Evolutionary conservation across 2,797 vertebrate species (phyloP).

Genomic region (Anableps anableps): DNA sequence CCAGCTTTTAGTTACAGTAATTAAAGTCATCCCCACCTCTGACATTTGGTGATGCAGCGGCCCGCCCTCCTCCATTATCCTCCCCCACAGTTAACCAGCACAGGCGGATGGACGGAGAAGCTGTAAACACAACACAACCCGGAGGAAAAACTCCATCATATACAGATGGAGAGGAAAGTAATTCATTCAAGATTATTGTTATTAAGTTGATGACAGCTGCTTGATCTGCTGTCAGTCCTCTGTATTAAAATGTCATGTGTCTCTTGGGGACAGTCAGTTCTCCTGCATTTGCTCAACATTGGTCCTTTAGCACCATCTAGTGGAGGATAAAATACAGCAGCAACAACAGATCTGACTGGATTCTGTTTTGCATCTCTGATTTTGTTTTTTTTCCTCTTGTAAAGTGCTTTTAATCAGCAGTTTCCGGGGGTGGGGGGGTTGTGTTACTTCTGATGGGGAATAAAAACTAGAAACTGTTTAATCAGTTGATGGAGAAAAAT

Average conservation of each 20-base stretch:
- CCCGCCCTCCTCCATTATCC: neutral
- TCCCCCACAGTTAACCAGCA: neutral
- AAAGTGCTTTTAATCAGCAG: neutral
- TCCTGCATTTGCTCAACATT: neutral
- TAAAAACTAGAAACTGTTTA: neutral
- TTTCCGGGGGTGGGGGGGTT: neutral
- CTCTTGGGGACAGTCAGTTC: neutral
- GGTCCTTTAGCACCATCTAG: constrained; percentile 52
- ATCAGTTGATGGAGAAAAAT: neutral
- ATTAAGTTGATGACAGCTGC: neutral
- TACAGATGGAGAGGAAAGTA: neutral
- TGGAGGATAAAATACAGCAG: constrained; percentile 15
- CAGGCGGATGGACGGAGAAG: neutral
- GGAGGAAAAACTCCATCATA: neutral
- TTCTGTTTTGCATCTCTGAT: neutral
- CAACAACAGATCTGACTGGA: neutral
- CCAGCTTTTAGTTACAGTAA: neutral
- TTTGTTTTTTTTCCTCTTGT: neutral
- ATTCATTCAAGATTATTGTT: too few species aligned
- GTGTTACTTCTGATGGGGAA: neutral
- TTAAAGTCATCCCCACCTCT: neutral
- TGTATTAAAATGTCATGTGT: neutral
- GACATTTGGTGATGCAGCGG: neutral
- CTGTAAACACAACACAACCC: neutral
- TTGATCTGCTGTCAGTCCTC: neutral